Percentiles rank a stretch among this genome's conserved stretches.
Conservation (phyloP, 2,888 invertebrate species). For the Papilio gigon region DNA sequence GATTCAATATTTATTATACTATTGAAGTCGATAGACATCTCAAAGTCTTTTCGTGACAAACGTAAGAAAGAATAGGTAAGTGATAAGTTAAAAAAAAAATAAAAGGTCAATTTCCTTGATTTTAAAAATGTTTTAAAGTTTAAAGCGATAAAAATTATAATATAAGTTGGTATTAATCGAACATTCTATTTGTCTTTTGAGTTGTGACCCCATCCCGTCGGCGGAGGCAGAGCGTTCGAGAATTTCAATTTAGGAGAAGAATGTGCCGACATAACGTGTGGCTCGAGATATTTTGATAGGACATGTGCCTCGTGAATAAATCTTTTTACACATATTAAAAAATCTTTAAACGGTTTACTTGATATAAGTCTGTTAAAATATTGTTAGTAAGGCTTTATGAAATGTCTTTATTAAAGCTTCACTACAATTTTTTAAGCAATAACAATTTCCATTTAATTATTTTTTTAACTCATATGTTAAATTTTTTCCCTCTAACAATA, state of each 20-base stretch:
- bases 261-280: conserved; percentile 83
- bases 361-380: conserved; percentile 54
- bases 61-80: too few species aligned
- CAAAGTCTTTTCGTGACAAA: too few species aligned
- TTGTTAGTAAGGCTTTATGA: conserved; percentile 8
- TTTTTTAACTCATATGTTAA: too few species aligned
- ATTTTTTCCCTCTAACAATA: too few species aligned
- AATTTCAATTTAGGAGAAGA: conserved; percentile 84
- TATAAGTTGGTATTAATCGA: conserved; percentile 78
- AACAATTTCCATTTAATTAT: too few species aligned
- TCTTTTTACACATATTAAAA: conserved; percentile 80
- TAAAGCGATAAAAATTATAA: conserved; percentile 57
- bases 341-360: conserved; percentile 76
- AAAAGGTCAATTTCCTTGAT: conserved; percentile 10
- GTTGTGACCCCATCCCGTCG: conserved; percentile 74
- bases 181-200: conserved; percentile 81
- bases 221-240: conserved; percentile 78
- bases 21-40: too few species aligned
- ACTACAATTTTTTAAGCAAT: neutral
- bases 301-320: conserved; percentile 82
- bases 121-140: conserved; percentile 43
- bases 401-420: neutral
- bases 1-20: too few species aligned
- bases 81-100: neutral
- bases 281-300: conserved; percentile 83